Evolutionary conservation across 1,140 invertebrate species (phyloP), one percentile per base, ranked within the genome.

Genomic region (Hirudo medicinalis): DNA sequence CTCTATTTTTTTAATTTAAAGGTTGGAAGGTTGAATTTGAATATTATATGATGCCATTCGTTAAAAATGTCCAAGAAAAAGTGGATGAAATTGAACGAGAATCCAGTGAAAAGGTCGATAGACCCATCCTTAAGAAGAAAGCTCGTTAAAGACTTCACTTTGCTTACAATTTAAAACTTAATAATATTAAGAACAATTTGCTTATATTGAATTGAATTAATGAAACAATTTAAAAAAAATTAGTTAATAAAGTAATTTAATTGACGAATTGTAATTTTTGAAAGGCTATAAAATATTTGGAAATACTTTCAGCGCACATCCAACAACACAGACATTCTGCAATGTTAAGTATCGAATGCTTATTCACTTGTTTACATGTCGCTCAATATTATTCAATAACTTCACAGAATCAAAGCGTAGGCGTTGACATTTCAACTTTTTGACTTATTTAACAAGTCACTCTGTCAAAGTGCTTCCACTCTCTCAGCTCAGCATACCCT

Each of bases 1-100:
- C 17, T 63, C 57, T 19, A n/a, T n/a, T 22, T 63, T 63, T 25
- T 11, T 15, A 63, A 63, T 63, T 63, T 32, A 13, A 63, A 63
- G 69, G 69, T 13, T 83, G 80, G 81, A 80, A 82, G 67, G 78
- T 82, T n/a, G 82, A 83, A 75, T 83, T 83, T 76, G 75, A 76
- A 36, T 81, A 82, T 74, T 83, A 81, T 76, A 73, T 81, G 70
- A 81, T 82, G 79, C 82, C 82, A 49, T 83, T 83, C 74, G 75
- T 79, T 25, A 79, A 79, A 74, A 83, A 83, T 75, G 70, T 82
- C 55, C 60, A 43, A 19, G 72, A 73, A 20, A 74, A 72, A 74
- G 53, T 74, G 22, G 74, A 73, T 63, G 72, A 36, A 19, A 43
- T 70, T n/a, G 69, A 70, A 54, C 22, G 22, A 36, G 69, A 70